These are phyloP conservation scores for Uropsilus gracilis DNA, from an alignment of 2,113 vertebrate species.

Conservation along the genomic window DNA sequence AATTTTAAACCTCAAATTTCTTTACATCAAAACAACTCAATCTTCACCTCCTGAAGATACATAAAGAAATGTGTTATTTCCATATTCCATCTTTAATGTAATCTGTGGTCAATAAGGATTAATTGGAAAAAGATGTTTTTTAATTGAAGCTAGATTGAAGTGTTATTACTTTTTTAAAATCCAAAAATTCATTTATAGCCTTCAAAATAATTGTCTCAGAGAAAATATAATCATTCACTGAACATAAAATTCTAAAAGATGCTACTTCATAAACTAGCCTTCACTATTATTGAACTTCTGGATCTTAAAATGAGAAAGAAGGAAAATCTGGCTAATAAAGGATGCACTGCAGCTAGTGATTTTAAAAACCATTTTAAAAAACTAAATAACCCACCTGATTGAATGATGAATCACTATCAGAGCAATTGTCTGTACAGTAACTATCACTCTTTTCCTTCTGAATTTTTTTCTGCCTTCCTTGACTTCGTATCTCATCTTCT, in stretches of 20 bases:
- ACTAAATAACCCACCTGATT: slow-evolving; percentile 89
- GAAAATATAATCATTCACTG: neutral
- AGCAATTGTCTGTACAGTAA: slow-evolving; percentile 92
- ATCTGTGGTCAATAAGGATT: neutral
- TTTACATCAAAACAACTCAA: neutral
- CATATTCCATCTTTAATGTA: neutral
- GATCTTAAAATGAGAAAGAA: neutral
- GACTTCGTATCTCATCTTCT: slow-evolving; percentile 90
- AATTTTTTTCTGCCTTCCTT: slow-evolving; percentile 87
- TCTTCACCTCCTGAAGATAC: neutral
- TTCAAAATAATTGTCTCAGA: neutral
- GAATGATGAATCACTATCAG: slow-evolving; percentile 97
- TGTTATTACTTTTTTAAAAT: neutral
- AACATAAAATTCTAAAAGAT: slow-evolving; percentile 11
- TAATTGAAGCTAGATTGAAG: neutral
- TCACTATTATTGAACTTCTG: slow-evolving; percentile 21
- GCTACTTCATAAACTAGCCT: neutral
- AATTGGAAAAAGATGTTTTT: neutral
- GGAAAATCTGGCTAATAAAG: neutral
- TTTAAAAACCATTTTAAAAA: slow-evolving; percentile 46
- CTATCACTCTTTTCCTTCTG: slow-evolving; percentile 85
- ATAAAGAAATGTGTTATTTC: neutral
- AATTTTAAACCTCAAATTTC: neutral
- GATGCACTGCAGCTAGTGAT: neutral
- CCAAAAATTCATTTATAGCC: slow-evolving; percentile 30